Evolutionary conservation across 2,888 invertebrate species (phyloP).

Genomic region (Cerceris rybyensis): DNA sequence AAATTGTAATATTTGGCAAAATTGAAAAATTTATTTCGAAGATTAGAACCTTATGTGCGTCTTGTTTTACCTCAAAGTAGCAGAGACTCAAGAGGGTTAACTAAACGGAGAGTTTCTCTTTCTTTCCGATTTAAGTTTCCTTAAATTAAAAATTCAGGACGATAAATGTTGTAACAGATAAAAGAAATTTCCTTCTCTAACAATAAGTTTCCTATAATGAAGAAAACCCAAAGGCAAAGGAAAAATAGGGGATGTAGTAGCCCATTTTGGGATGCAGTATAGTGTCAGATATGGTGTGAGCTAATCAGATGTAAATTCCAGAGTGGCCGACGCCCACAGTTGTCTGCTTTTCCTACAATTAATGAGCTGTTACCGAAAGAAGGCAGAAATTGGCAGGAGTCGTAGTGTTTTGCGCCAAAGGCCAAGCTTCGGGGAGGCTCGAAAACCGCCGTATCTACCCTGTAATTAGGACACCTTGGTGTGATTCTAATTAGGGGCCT

Average conservation of each 20-base stretch:
- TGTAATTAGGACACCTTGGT: conserved; percentile 79
- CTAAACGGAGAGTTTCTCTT: too few relatives aligned
- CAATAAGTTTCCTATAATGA: neutral
- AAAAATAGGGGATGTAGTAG: conserved; percentile 21
- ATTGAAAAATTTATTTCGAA: too few relatives aligned
- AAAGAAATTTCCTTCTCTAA: too few relatives aligned
- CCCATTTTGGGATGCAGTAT: conserved; percentile 15
- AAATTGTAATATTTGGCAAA: too few relatives aligned
- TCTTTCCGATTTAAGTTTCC: too few relatives aligned
- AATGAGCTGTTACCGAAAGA: conserved; percentile 47
- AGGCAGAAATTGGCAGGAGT: conserved; percentile 55
- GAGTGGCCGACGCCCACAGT: conserved; percentile 41
- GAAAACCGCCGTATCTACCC: conserved; percentile 57
- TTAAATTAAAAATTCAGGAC: too few relatives aligned
- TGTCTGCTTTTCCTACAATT: conserved; percentile 51
- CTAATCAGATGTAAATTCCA: conserved; percentile 56
- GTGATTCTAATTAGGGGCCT: conserved; percentile 76
- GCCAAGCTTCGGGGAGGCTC: conserved; percentile 26
- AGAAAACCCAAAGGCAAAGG: neutral
- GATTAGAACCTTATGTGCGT: too few relatives aligned
- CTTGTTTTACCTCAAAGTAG: too few relatives aligned
- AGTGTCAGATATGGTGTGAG: conserved; percentile 33
- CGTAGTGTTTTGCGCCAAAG: conserved; percentile 46
- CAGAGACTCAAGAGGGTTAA: too few relatives aligned
- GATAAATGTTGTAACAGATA: neutral